Percentiles rank a stretch among this genome's conserved stretches.
phyloP scores from a whole-genome alignment of 2,797 vertebrate species.

The Buphagus erythrorhynchus region DNA sequence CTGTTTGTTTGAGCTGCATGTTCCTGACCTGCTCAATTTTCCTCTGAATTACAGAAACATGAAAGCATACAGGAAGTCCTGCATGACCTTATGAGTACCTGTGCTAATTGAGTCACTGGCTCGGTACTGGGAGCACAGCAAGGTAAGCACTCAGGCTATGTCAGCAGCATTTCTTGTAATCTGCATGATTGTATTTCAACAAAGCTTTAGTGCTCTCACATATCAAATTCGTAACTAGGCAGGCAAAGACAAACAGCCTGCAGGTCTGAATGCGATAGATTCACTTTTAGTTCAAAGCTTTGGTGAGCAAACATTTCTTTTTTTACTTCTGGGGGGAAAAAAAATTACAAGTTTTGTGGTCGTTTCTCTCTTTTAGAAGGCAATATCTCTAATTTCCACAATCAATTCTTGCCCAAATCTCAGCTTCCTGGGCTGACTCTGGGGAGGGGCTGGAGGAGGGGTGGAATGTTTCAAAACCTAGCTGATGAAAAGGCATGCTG shows the following conservation, averaged over 20 bases:
- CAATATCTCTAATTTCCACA: not conserved
- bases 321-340: not conserved
- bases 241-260: not conserved
- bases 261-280: not conserved
- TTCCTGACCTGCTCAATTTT: slow-evolving; percentile 64
- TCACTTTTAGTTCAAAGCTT: not conserved
- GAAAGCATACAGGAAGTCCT: slow-evolving; percentile 67
- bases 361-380: not conserved
- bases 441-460: slow-evolving; percentile 72
- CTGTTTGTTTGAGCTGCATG: not conserved
- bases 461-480: slow-evolving; percentile 63
- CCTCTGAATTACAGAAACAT: slow-evolving; percentile 74
- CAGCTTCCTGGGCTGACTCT: slow-evolving; percentile 52
- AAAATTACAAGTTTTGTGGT: not conserved
- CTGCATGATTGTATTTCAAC: slow-evolving; percentile 45
- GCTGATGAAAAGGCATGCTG: slow-evolving; percentile 75
- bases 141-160: slow-evolving; percentile 70
- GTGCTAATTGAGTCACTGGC: slow-evolving; percentile 60
- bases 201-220: slow-evolving; percentile 37
- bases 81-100: slow-evolving; percentile 51
- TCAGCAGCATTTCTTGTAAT: slow-evolving; percentile 53
- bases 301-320: not conserved
- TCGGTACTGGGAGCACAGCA: slow-evolving; percentile 34
- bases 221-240: slow-evolving; percentile 60
- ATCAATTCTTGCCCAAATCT: slow-evolving; percentile 27